Evolutionary conservation across 2,113 vertebrate genomes (phyloP).

Genomic region (Pollachius pollachius): DNA sequence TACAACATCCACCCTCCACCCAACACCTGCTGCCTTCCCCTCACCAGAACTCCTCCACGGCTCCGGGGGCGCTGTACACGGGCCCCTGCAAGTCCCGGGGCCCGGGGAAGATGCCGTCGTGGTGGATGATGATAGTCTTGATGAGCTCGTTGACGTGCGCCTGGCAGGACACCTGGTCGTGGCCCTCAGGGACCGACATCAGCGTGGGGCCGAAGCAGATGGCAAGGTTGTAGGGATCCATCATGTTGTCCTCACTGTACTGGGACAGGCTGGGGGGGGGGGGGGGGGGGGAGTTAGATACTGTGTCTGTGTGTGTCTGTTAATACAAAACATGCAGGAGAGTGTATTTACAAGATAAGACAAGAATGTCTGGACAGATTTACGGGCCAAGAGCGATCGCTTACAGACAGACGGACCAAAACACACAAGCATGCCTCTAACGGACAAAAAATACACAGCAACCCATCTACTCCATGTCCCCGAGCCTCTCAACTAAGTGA

Average conservation of each 20-base stretch:
- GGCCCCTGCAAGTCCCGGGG: constrained; percentile 87
- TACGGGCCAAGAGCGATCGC: too few species aligned
- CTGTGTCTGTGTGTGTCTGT: not conserved
- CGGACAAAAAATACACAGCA: too few species aligned
- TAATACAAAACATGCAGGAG: not conserved
- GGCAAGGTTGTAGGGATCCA: constrained; percentile 99
- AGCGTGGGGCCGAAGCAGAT: constrained; percentile 98
- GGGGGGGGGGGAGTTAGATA: not conserved
- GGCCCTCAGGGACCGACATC: constrained; percentile 94
- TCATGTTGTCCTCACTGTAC: constrained; percentile 99
- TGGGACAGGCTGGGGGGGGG: constrained; percentile 85
- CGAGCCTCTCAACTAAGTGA: too few species aligned
- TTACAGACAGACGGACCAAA: too few species aligned
- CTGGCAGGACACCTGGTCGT: constrained; percentile 97
- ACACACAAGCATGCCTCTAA: too few species aligned
- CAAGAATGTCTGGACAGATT: too few species aligned
- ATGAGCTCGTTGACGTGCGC: constrained; percentile 97
- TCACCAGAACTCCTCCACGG: constrained; percentile 92
- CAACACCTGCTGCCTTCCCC: constrained; percentile 7
- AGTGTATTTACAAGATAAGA: too few species aligned
- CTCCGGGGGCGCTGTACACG: constrained; percentile 81
- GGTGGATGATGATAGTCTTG: constrained; percentile 98
- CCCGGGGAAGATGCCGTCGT: constrained; percentile 90
- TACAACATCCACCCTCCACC: too few species aligned
- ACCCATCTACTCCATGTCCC: too few species aligned